Base-by-base conservation (phyloP, 2,797 vertebrate species). In the Falco rusticolus region DNA sequence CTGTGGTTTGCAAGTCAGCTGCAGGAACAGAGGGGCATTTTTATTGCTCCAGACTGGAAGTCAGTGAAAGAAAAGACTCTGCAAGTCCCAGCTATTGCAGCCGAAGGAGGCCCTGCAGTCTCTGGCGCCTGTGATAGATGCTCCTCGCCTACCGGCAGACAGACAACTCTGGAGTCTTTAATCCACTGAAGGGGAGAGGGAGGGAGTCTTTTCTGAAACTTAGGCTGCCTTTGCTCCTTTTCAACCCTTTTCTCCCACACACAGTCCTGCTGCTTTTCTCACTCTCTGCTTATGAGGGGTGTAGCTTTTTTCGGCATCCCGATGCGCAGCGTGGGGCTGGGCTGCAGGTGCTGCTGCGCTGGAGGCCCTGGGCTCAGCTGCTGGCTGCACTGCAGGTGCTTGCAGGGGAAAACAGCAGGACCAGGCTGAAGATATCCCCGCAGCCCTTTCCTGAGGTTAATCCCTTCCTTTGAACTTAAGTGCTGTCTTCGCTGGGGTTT, bases 1-100 rank as follows among this genome's bases (percentile, higher is more conserved):
- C 87, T 89, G 81, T 63, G 87, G 96, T 87, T 92, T 94, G 72
- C 66, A 89, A 95, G 83, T 90, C 94, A 89, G 89, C 90, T 91
- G 90, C 60, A 66, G 85, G 77, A 97, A 72, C 57, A 93, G 84
- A 92, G 82, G 50, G 59, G 63, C 59, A 74, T 81, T 96, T 93
- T 92, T 95, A 53, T 71, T 84, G 53, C 80, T 95, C 54, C 53
- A 47, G 74, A 87, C 66, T 88, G 72, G 69, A 94, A 79, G 65
- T 16, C 48, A 50, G 65, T 75, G 84, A 64, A 84, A 68, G 72
- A 47, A 93, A 84, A 84, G 53, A 53, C 65, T 84, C 50, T 0
- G 13, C 51, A 18, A 78, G 39, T 29, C 72, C 66, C 68, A 50
- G 50, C 29, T 51, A 34, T 5, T 47, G 76, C 68, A 78, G 78